Evolutionary conservation across 2,888 invertebrate genomes (phyloP).

Genomic region (Chymomyza procnemis): DNA sequence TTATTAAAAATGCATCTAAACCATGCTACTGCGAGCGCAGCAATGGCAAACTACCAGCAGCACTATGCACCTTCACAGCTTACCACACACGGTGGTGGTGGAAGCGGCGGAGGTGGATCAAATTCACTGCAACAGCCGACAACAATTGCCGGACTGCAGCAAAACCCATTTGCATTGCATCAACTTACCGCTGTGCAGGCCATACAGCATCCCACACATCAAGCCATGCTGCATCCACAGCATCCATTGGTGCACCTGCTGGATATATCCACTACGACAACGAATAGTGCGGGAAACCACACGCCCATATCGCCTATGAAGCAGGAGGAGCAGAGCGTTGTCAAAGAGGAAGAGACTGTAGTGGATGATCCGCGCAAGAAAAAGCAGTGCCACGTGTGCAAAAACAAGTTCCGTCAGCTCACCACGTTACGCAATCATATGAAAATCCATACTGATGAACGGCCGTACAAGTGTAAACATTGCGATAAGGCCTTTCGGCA

Average conservation of each 20-base stretch:
- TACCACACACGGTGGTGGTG: conserved; percentile 52
- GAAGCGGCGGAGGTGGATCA: conserved; percentile 47
- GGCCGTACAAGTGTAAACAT: conserved; percentile 75
- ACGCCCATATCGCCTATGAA: conserved; percentile 74
- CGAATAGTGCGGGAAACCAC: conserved; percentile 69
- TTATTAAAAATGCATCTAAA: conserved; percentile 71
- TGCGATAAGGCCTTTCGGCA: conserved; percentile 76
- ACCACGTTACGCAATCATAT: conserved; percentile 76
- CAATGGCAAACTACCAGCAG: conserved; percentile 76
- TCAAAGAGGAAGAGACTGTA: conserved; percentile 65
- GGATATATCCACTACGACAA: conserved; percentile 71
- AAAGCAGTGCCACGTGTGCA: conserved; percentile 76
- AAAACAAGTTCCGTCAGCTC: conserved; percentile 74
- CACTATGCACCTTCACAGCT: conserved; percentile 75
- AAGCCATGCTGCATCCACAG: conserved; percentile 75
- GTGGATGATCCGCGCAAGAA: conserved; percentile 76
- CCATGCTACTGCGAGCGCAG: conserved; percentile 74
- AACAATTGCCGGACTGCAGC: conserved; percentile 70
- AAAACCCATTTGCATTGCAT: conserved; percentile 72
- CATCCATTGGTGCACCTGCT: conserved; percentile 74
- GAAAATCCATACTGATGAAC: conserved; percentile 75
- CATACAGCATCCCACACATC: conserved; percentile 75
- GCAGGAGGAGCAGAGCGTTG: conserved; percentile 71
- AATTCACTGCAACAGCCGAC: conserved; percentile 68
- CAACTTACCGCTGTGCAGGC: conserved; percentile 75